Conservation (phyloP, 2,797 vertebrate species). For the Cryptoprocta ferox region DNA sequence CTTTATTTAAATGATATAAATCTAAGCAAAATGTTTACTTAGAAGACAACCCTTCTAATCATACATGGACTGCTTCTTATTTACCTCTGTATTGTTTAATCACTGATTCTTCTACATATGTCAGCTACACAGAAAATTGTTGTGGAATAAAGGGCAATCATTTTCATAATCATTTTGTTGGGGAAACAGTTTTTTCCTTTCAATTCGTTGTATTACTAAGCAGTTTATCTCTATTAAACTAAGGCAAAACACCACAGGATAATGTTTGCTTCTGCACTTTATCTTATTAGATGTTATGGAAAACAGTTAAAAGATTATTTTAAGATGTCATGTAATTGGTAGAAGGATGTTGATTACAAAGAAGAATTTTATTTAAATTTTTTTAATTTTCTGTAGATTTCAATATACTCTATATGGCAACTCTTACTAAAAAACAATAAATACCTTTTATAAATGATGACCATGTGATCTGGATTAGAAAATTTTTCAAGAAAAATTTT, state of each 20-base stretch:
- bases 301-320: constrained; percentile 18
- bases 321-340: not conserved
- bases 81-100: not conserved
- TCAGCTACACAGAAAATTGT: not conserved
- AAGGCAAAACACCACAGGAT: not conserved
- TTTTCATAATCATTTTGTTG: not conserved
- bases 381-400: constrained; percentile 1
- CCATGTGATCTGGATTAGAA: not conserved
- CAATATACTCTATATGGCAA: not conserved
- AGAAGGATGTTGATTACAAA: not conserved
- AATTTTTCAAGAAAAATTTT: constrained; percentile 40
- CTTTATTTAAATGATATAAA: constrained; percentile 13
- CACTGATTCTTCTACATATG: not conserved
- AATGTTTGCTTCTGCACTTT: not conserved
- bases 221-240: not conserved
- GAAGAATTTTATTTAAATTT: not conserved
- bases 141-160: not conserved
- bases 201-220: not conserved
- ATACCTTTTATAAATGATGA: not conserved
- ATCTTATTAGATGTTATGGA: constrained; percentile 12
- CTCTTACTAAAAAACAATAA: not conserved
- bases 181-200: not conserved
- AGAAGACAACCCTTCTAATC: not conserved
- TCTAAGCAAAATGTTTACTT: not conserved
- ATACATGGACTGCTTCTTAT: not conserved